phyloP scores from a whole-genome alignment of 2,888 invertebrate species.

The Athalia circularis region DNA sequence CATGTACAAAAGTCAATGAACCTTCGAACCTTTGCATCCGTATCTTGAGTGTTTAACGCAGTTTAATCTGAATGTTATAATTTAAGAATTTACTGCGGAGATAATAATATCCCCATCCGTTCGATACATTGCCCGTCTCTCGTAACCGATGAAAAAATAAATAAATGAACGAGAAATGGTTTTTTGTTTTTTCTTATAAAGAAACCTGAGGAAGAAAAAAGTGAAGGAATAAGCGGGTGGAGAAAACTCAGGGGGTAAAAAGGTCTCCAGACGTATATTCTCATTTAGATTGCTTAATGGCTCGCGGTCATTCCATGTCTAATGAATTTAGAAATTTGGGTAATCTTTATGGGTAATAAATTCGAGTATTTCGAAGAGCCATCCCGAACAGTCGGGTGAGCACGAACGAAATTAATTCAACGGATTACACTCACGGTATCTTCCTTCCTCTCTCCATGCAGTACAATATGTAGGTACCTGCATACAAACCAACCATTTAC shows the following conservation, averaged over 20 bases:
- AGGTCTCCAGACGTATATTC: constrained; percentile 13
- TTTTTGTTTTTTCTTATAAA: background rate
- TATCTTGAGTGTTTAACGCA: constrained; percentile 36
- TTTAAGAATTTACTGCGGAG: constrained; percentile 45
- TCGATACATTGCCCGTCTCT: background rate
- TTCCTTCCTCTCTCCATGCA: background rate
- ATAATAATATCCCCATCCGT: constrained; percentile 43
- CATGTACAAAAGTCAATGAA: constrained; percentile 31
- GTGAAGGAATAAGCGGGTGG: constrained; percentile 10
- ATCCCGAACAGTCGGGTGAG: constrained; percentile 36
- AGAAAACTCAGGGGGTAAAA: background rate
- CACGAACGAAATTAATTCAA: constrained; percentile 36
- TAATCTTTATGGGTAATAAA: constrained; percentile 55
- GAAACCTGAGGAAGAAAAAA: background rate
- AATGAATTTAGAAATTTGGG: constrained; percentile 55
- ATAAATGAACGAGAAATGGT: background rate
- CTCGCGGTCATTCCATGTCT: constrained; percentile 51
- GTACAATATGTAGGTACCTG: background rate
- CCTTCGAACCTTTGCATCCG: constrained; percentile 3
- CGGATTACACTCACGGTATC: constrained; percentile 31
- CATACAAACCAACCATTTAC: constrained; percentile 5
- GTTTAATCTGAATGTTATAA: constrained; percentile 47
- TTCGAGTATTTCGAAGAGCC: constrained; percentile 46
- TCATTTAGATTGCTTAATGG: constrained; percentile 54
- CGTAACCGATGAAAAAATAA: background rate